These are phyloP conservation scores for Leptopilina myrica DNA, from an alignment of 2,888 invertebrate species.

Conservation along the genomic window DNA sequence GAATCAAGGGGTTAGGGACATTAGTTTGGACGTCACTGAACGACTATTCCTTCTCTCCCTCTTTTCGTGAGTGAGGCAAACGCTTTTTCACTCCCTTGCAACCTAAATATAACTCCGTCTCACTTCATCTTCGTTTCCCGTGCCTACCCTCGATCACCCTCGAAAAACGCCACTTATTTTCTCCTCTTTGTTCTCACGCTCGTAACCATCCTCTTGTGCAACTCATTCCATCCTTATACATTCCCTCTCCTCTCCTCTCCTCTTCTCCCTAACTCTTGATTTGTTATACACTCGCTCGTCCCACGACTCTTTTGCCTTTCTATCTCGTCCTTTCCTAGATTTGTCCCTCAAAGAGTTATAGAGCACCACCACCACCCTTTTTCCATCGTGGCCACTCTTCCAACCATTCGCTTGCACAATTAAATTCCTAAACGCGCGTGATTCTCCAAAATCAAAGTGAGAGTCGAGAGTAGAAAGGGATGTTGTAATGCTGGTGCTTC, in stretches of 20 bases:
- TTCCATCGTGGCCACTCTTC: slow-evolving; percentile 37
- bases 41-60: slow-evolving; percentile 12
- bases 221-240: slow-evolving; percentile 44
- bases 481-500: too few relatives aligned
- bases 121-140: slow-evolving; percentile 39
- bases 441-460: too few relatives aligned
- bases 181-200: slow-evolving; percentile 54
- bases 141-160: slow-evolving; percentile 41
- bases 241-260: slow-evolving; percentile 39
- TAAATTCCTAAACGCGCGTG: background rate
- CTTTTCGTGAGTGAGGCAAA: slow-evolving; percentile 1
- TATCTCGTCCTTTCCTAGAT: slow-evolving; percentile 40
- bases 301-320: slow-evolving; percentile 47
- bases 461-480: too few relatives aligned
- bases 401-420: background rate
- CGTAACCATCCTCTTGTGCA: slow-evolving; percentile 52
- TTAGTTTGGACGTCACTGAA: slow-evolving; percentile 17
- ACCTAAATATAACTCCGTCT: slow-evolving; percentile 18
- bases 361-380: slow-evolving; percentile 41
- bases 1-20: background rate
- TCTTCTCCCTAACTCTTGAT: background rate
- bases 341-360: slow-evolving; percentile 40
- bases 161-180: slow-evolving; percentile 44
- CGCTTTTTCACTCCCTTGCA: slow-evolving; percentile 27
- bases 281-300: slow-evolving; percentile 29